Evolutionary conservation across 2,888 invertebrate genomes (phyloP), one percentile per base, ranked within the genome.

Genomic region (Deroplatys truncata): DNA sequence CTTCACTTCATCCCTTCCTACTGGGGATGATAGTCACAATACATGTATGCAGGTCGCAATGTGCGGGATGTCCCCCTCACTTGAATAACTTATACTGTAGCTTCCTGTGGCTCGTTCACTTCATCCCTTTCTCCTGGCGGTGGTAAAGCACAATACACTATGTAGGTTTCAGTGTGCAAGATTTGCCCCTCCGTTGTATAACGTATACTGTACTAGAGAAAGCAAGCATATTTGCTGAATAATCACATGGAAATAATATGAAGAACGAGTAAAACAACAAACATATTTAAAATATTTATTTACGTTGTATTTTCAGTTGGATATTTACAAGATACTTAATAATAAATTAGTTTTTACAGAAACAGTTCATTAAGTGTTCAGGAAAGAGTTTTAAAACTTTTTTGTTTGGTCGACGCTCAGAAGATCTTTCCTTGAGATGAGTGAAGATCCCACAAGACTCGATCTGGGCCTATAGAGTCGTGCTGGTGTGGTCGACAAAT

Each of bases 401-500:
- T 5, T 84, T 20, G 16, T 29, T 28, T 84, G 20, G n/a, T 84
- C 82, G 28, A 82, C n/a, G 28, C 86, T 84, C 35, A 92, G 86
- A 28, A 94, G 91, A 91, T 94, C 94, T 91, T 94, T 94, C 82
- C 94, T 93, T 8, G 94, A 93, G 90, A 95, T 94, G 1, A 95
- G 92, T 72, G 94, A 94, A 82, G 94, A 93, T 9, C 94, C 94
- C 91, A 93, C 94, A 0, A 93, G 91, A 86, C 94, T 94, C 87
- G 94, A 92, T 90, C 94, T 93, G 1, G 94, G 94, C 91, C 94
- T 94, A 90, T 93, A 94, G 91, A 94, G 94, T 15, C 94, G 94
- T 15, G 94, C 94, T 91, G 94, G 94, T 2, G 95, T 94, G 15
- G 93, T 94, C 8, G 94, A 94, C 90, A 94, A 92, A 91, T 94